These are phyloP conservation scores for Palythoa grandis DNA, from an alignment of 92 coral and sea anemone species.

Conservation along the genomic window DNA sequence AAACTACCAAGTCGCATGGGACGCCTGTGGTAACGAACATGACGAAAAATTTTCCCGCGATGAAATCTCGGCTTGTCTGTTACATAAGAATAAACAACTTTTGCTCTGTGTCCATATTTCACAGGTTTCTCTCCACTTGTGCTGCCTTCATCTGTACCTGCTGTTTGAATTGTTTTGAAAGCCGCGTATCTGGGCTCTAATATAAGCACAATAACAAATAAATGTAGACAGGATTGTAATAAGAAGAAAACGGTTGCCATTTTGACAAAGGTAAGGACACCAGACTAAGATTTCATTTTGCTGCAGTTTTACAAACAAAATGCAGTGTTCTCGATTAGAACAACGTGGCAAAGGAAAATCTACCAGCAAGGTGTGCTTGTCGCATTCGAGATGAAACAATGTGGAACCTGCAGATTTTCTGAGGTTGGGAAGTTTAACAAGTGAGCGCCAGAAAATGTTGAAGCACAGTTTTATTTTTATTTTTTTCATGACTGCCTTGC, in stretches of 20 bases:
- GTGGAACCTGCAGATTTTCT: constrained; percentile 4
- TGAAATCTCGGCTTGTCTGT: constrained; percentile 59
- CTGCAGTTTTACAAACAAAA: constrained; percentile 16
- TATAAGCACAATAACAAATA: constrained; percentile 13
- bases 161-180: constrained; percentile 33
- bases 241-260: background rate
- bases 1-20: constrained; percentile 6
- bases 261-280: background rate
- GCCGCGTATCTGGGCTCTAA: constrained; percentile 16
- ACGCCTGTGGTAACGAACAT: constrained; percentile 3
- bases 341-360: constrained; percentile 30
- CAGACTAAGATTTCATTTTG: constrained; percentile 20
- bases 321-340: background rate
- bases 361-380: constrained; percentile 21
- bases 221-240: background rate
- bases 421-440: background rate
- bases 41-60: constrained; percentile 13
- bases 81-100: constrained; percentile 64
- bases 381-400: constrained; percentile 31
- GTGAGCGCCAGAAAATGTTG: background rate
- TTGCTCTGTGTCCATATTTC: constrained; percentile 39
- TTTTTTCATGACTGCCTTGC: background rate
- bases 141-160: constrained; percentile 36
- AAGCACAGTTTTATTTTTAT: background rate
- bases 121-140: background rate